phyloP scores from a whole-genome alignment of 2,113 vertebrate species.

The Brachyistius frenatus region DNA sequence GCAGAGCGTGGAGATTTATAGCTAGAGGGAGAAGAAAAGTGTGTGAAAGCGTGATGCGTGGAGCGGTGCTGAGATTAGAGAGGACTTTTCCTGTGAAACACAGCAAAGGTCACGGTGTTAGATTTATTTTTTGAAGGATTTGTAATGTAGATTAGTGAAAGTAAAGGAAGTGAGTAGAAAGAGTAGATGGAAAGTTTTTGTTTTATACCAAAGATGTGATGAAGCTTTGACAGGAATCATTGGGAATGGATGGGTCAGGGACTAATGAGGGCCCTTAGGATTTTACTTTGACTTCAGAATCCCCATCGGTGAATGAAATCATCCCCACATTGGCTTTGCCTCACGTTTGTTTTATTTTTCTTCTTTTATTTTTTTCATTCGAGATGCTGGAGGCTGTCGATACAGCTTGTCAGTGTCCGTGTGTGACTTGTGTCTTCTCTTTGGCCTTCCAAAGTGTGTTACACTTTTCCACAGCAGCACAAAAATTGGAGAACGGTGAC shows the following conservation, averaged over 20 bases:
- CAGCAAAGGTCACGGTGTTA: constrained; percentile 41
- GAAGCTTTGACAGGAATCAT: constrained; percentile 52
- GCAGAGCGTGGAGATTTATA: constrained; percentile 52
- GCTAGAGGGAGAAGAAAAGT: constrained; percentile 54
- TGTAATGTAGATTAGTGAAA: constrained; percentile 69
- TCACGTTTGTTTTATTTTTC: constrained; percentile 47
- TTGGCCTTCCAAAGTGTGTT: constrained; percentile 44
- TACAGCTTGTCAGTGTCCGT: constrained; percentile 62
- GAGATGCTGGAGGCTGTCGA: constrained; percentile 67
- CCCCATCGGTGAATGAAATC: constrained; percentile 60
- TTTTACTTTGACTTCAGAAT: constrained; percentile 46
- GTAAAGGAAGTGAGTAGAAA: constrained; percentile 74
- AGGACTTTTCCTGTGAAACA: constrained; percentile 60
- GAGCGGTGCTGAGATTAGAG: constrained; percentile 46
- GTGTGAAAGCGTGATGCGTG: constrained; percentile 57
- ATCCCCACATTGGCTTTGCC: constrained; percentile 38
- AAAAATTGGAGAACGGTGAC: constrained; percentile 43
- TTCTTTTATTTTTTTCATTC: constrained; percentile 20
- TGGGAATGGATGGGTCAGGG: constrained; percentile 22
- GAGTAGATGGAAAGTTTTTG: constrained; percentile 66
- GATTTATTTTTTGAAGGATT: constrained; percentile 48
- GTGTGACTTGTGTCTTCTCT: constrained; percentile 37
- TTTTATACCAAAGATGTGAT: constrained; percentile 68
- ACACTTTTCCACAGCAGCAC: constrained; percentile 50
- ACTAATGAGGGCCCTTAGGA: constrained; percentile 16